Conservation (phyloP, 2,888 invertebrate species). For the Metopia argyrocephala region DNA sequence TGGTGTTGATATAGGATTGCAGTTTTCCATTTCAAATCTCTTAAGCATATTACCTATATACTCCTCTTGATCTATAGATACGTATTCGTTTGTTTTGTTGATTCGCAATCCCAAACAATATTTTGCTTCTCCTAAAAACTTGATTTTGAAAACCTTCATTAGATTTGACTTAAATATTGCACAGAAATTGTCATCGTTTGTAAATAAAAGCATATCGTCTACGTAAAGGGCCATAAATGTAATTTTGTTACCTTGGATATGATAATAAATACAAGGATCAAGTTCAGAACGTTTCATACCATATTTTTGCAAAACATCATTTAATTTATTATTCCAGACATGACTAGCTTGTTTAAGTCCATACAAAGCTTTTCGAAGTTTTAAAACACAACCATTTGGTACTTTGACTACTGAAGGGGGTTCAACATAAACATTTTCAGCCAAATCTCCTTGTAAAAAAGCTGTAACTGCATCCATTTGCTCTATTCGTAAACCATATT, state of each 20-base stretch:
- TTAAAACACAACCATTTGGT: too few species aligned
- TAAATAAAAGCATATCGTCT: constrained; percentile 46
- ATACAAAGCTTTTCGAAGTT: too few species aligned
- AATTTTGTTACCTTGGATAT: neutral
- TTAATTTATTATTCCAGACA: constrained; percentile 59
- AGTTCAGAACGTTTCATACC: constrained; percentile 22
- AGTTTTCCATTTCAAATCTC: constrained; percentile 33
- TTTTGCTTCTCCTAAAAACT: constrained; percentile 50
- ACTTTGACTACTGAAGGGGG: too few species aligned
- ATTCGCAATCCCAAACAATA: constrained; percentile 49
- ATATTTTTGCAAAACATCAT: constrained; percentile 37
- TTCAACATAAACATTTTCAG: too few species aligned
- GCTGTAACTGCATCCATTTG: too few species aligned
- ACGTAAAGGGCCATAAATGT: constrained; percentile 17
- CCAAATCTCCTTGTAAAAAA: too few species aligned
- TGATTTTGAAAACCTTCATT: constrained; percentile 36
- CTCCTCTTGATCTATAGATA: constrained; percentile 42
- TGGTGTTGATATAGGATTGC: constrained; percentile 53
- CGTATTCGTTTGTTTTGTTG: neutral
- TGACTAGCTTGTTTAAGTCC: constrained; percentile 64
- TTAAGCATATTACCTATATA: constrained; percentile 38
- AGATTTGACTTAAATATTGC: constrained; percentile 10
- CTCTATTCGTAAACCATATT: too few species aligned
- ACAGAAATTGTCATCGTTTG: constrained; percentile 16
- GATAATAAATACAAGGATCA: constrained; percentile 3